phyloP scores from a whole-genome alignment of 92 coral and sea anemone species.

The Siderastrea radians region DNA sequence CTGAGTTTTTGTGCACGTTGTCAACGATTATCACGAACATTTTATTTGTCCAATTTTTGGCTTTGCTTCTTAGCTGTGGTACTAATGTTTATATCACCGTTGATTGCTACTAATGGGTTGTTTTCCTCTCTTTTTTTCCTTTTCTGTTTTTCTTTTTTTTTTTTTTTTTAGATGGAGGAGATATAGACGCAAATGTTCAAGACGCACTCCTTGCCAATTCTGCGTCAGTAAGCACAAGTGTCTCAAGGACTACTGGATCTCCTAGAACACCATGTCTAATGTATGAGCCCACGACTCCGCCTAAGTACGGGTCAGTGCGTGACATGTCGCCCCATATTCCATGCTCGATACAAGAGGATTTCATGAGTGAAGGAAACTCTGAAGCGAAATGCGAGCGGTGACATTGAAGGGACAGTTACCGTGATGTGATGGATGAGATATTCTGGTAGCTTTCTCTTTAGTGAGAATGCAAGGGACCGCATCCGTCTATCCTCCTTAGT shows the following conservation, averaged over 20 bases:
- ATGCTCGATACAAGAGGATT: constrained; percentile 36
- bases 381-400: constrained; percentile 18
- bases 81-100: no score
- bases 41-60: no score
- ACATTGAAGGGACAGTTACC: neutral
- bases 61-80: no score
- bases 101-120: no score
- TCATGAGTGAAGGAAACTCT: neutral
- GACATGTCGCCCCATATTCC: neutral
- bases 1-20: no score
- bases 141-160: neutral
- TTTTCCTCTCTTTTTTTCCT: no score
- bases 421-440: neutral
- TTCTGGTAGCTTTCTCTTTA: neutral
- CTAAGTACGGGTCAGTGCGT: constrained; percentile 16
- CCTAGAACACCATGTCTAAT: neutral
- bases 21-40: no score
- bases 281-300: constrained; percentile 11
- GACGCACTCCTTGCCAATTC: constrained; percentile 19
- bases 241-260: neutral
- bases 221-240: neutral
- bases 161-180: neutral
- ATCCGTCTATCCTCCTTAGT: no score
- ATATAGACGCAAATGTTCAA: constrained; percentile 12
- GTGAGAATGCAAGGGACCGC: no score